Evolutionary conservation across 2,888 invertebrate genomes (phyloP).

Genomic region (Parnassius mnemosyne): DNA sequence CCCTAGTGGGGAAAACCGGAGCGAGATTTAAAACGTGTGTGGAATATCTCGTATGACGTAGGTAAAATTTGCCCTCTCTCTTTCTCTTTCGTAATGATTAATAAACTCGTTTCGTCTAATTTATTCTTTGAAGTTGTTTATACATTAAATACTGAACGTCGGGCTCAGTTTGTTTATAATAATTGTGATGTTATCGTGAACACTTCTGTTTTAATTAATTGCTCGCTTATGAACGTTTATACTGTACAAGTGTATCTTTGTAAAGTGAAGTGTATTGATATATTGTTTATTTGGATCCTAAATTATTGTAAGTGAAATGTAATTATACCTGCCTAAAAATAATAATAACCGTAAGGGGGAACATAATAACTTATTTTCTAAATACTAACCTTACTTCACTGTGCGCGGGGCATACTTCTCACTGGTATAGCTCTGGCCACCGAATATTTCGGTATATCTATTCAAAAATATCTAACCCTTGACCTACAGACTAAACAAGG

Average conservation of each 20-base stretch:
- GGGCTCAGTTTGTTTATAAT: conserved; percentile 1
- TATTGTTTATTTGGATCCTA: not conserved
- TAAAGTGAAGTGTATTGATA: not conserved
- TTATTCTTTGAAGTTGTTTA: not conserved
- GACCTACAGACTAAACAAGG: too few relatives aligned
- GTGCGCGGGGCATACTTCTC: too few relatives aligned
- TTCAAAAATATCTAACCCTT: too few relatives aligned
- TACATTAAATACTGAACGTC: conserved; percentile 3
- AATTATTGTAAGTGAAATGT: not conserved
- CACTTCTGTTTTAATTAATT: conserved; percentile 1
- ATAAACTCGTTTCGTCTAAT: not conserved
- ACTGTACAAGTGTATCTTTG: not conserved
- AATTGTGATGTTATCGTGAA: conserved; percentile 1
- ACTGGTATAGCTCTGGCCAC: too few relatives aligned
- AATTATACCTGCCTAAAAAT: too few relatives aligned
- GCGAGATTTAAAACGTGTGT: not conserved
- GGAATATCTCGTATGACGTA: not conserved
- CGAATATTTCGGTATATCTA: too few relatives aligned
- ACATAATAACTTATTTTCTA: too few relatives aligned
- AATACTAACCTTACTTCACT: too few relatives aligned
- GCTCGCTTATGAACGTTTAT: not conserved
- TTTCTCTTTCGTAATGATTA: not conserved
- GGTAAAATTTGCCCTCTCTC: not conserved
- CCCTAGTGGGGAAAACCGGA: not conserved
- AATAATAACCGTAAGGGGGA: too few relatives aligned